Conservation (phyloP, 2,888 invertebrate genomes). For the Cheilosia pagana region DNA sequence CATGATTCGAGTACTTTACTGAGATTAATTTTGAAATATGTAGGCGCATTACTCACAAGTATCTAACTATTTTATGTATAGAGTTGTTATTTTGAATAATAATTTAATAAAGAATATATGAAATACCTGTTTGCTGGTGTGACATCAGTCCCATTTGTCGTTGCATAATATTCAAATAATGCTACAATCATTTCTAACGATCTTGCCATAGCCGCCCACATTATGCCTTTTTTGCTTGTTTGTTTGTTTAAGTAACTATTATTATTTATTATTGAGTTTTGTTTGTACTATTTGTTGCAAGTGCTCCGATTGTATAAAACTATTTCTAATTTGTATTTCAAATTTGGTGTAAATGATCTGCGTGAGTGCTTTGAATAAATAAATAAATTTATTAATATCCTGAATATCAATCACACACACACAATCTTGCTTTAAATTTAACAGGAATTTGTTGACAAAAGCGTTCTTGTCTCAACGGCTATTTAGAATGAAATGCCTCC, state of each 20-base stretch:
- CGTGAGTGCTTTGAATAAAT: slow-evolving; percentile 3
- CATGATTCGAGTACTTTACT: too few relatives aligned
- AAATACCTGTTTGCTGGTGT: slow-evolving; percentile 76
- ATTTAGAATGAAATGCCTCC: neutral
- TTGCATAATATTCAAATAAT: slow-evolving; percentile 91
- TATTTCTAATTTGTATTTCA: slow-evolving; percentile 28
- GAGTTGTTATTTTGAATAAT: neutral
- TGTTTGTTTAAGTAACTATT: too few relatives aligned
- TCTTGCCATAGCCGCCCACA: slow-evolving; percentile 92
- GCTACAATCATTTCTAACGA: slow-evolving; percentile 92
- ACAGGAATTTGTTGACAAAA: slow-evolving; percentile 20
- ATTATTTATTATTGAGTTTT: slow-evolving; percentile 54
- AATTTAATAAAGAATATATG: neutral
- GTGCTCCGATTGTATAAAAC: slow-evolving; percentile 19
- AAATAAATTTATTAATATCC: slow-evolving; percentile 8
- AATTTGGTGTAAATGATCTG: slow-evolving; percentile 9
- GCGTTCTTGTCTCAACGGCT: slow-evolving; percentile 10
- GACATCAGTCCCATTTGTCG: slow-evolving; percentile 85
- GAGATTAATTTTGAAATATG: too few relatives aligned
- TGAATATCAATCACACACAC: slow-evolving; percentile 3
- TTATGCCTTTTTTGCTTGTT: slow-evolving; percentile 79
- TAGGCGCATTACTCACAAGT: too few relatives aligned
- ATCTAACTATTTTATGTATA: too few relatives aligned
- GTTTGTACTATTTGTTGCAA: slow-evolving; percentile 59
- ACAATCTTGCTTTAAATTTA: slow-evolving; percentile 7